These are phyloP conservation scores for Bergia sp. DNA, from an alignment of 92 coral and sea anemone genomes.

Conservation along the genomic window DNA sequence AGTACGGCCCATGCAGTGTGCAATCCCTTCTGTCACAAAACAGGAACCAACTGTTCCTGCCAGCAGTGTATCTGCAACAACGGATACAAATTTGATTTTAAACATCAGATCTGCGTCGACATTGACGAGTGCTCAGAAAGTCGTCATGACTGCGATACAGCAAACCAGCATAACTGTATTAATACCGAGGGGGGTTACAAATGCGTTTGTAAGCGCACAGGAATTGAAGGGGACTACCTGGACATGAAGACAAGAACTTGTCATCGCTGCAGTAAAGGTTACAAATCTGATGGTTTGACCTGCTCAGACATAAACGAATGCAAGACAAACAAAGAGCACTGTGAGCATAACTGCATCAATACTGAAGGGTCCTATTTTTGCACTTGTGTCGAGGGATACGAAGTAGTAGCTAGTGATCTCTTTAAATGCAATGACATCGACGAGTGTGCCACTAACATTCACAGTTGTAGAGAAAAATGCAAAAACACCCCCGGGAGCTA, in stretches of 20 bases:
- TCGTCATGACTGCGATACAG: slow-evolving; percentile 11
- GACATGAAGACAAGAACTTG: slow-evolving; percentile 7
- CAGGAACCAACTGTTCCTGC: slow-evolving; percentile 22
- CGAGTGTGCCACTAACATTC: slow-evolving; percentile 18
- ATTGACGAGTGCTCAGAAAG: slow-evolving; percentile 26
- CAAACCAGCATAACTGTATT: not conserved
- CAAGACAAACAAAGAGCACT: not conserved
- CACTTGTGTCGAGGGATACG: slow-evolving; percentile 23
- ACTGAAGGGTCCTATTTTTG: slow-evolving; percentile 28
- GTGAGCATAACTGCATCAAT: slow-evolving; percentile 35
- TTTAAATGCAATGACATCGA: slow-evolving; percentile 27
- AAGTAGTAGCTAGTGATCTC: not conserved
- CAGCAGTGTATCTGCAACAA: slow-evolving; percentile 28
- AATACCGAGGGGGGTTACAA: slow-evolving; percentile 27
- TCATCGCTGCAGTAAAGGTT: slow-evolving; percentile 34
- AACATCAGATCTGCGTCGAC: slow-evolving; percentile 17
- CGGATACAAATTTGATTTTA: slow-evolving; percentile 25
- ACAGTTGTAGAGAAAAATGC: slow-evolving; percentile 19
- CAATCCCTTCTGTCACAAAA: not conserved
- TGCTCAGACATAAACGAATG: slow-evolving; percentile 41
- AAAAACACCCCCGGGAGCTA: slow-evolving; percentile 53
- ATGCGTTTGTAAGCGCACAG: slow-evolving; percentile 31
- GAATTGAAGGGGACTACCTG: slow-evolving; percentile 24
- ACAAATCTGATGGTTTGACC: slow-evolving; percentile 31
- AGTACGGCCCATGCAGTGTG: slow-evolving; percentile 5